Conservation (phyloP, 2,113 vertebrate genomes). For the Sitta europaea region DNA sequence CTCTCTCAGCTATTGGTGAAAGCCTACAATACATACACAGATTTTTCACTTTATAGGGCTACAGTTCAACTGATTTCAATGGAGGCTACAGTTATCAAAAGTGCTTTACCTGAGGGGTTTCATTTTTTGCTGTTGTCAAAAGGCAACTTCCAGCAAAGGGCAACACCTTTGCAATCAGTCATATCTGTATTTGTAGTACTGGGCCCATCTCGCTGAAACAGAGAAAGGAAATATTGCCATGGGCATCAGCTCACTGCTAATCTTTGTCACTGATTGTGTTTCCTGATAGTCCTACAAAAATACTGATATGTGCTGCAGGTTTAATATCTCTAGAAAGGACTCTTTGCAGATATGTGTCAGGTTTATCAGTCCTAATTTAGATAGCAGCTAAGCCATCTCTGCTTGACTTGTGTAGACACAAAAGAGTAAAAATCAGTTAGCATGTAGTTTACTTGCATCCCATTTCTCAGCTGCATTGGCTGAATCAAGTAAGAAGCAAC, state of each 20-base stretch:
- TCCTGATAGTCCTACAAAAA: constrained; percentile 9
- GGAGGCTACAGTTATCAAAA: background rate
- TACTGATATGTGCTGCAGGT: background rate
- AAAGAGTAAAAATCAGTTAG: constrained; percentile 42
- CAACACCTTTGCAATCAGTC: background rate
- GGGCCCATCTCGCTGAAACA: background rate
- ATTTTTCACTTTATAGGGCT: background rate
- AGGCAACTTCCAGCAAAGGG: background rate
- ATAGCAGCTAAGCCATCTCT: constrained; percentile 29
- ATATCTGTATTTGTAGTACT: background rate
- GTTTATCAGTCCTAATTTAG: constrained; percentile 56
- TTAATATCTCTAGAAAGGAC: constrained; percentile 42
- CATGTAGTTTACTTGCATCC: background rate
- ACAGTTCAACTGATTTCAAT: background rate
- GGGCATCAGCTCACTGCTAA: background rate
- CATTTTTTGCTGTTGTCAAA: background rate
- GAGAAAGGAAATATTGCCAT: background rate
- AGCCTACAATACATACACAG: background rate
- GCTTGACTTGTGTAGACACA: constrained; percentile 35
- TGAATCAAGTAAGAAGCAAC: constrained; percentile 10
- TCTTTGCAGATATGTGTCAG: background rate
- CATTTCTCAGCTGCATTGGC: background rate
- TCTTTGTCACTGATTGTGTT: background rate
- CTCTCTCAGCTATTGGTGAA: background rate
- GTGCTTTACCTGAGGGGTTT: background rate